A percentile compares a stretch with the other conserved stretches of the same genome.
phyloP scores from a whole-genome alignment of 2,888 invertebrate species.

The Emesis russula region DNA sequence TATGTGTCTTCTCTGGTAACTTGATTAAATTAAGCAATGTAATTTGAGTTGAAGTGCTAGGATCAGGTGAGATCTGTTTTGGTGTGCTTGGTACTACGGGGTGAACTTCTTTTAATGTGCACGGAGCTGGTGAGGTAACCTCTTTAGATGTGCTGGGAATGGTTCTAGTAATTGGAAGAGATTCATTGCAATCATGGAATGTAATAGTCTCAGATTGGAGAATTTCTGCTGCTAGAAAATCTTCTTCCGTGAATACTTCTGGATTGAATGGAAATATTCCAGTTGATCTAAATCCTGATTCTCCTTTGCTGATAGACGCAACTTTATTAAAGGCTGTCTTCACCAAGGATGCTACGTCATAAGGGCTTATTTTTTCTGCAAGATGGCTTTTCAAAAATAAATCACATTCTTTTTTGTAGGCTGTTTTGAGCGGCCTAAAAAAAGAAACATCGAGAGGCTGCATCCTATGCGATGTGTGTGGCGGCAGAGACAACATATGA shows the following conservation, averaged over 20 bases:
- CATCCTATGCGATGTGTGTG: slow-evolving; percentile 81
- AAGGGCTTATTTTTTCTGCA: slow-evolving; percentile 86
- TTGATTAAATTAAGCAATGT: slow-evolving; percentile 70
- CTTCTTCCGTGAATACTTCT: slow-evolving; percentile 84
- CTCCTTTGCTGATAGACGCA: slow-evolving; percentile 89
- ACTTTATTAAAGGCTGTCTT: slow-evolving; percentile 68
- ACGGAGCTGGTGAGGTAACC: slow-evolving; percentile 70
- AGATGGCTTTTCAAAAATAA: slow-evolving; percentile 87
- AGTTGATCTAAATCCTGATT: slow-evolving; percentile 89
- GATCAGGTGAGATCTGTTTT: too few species aligned
- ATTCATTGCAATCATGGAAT: slow-evolving; percentile 54
- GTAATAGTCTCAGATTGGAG: slow-evolving; percentile 25
- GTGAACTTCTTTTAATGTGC: too few species aligned
- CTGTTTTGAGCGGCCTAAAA: slow-evolving; percentile 80
- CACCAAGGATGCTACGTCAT: slow-evolving; percentile 86
- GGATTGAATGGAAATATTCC: slow-evolving; percentile 89
- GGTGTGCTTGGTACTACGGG: too few species aligned
- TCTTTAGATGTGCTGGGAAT: slow-evolving; percentile 82
- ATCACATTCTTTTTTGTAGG: slow-evolving; percentile 88
- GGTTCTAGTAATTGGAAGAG: slow-evolving; percentile 39
- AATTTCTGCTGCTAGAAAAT: slow-evolving; percentile 71
- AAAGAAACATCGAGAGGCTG: slow-evolving; percentile 84
- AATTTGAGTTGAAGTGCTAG: too few species aligned
- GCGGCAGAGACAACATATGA: slow-evolving; percentile 83
- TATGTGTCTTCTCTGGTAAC: slow-evolving; percentile 79